Percentiles rank a stretch among this genome's conserved stretches.
Conservation (phyloP, 2,888 invertebrate species). For the Xestia rhomboidea region DNA sequence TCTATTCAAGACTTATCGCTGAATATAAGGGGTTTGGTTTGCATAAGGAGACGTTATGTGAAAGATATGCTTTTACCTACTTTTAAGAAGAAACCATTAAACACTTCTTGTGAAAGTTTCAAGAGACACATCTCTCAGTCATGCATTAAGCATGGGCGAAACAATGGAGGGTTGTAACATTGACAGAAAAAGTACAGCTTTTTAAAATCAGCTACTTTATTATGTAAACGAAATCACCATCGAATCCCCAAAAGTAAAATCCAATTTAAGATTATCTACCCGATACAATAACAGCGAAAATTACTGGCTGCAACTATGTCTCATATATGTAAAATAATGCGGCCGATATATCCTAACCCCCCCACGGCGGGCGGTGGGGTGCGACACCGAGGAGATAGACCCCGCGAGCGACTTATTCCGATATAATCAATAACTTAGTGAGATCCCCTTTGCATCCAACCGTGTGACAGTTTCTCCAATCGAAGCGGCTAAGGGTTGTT, state of each 20-base stretch:
- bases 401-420: constrained; percentile 89
- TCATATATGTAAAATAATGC: constrained; percentile 91
- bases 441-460: constrained; percentile 91
- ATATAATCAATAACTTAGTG: constrained; percentile 91
- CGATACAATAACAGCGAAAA: constrained; percentile 75
- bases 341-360: constrained; percentile 88
- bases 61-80: not conserved
- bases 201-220: constrained; percentile 27
- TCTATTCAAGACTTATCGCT: constrained; percentile 43
- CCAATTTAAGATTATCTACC: constrained; percentile 64
- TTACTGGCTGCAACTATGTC: constrained; percentile 88
- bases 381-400: constrained; percentile 70
- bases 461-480: constrained; percentile 89
- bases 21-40: constrained; percentile 45
- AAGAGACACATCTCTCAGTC: not conserved
- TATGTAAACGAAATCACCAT: constrained; percentile 34
- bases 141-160: not conserved
- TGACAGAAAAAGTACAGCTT: not conserved
- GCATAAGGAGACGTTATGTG: constrained; percentile 8
- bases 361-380: constrained; percentile 77
- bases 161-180: not conserved
- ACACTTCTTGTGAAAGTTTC: not conserved
- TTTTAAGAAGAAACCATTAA: not conserved
- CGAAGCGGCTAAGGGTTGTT: constrained; percentile 83
- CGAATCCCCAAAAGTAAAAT: constrained; percentile 57